phyloP scores from a whole-genome alignment of 2,888 invertebrate genomes.

The Oscheius sp. region DNA sequence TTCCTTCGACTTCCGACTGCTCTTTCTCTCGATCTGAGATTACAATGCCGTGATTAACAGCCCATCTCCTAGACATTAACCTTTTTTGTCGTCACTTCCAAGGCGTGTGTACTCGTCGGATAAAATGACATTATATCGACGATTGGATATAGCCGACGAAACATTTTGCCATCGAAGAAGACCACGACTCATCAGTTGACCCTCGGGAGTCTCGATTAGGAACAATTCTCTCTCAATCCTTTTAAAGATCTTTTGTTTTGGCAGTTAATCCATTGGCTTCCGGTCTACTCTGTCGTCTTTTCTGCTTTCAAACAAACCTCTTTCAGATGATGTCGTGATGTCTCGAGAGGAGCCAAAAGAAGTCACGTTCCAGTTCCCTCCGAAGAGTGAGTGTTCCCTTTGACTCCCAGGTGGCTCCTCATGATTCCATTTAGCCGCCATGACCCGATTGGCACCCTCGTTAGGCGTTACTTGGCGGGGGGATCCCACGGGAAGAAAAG shows the following conservation, averaged over 20 bases:
- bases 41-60: conserved; percentile 14
- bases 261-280: not conserved
- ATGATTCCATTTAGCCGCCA: conserved; percentile 16
- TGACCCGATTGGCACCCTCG: conserved; percentile 10
- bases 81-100: too few relatives aligned
- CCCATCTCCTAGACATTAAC: too few relatives aligned
- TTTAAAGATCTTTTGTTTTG: not conserved
- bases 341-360: not conserved
- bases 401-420: conserved; percentile 5
- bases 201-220: too few relatives aligned
- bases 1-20: too few relatives aligned
- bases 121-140: conserved; percentile 23
- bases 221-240: too few relatives aligned
- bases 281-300: not conserved
- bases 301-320: not conserved
- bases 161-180: too few relatives aligned
- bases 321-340: not conserved
- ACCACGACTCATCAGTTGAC: not conserved
- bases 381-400: not conserved
- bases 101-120: not conserved
- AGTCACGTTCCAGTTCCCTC: conserved; percentile 13
- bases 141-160: conserved; percentile 1
- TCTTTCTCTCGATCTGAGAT: too few relatives aligned
- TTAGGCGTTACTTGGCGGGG: too few relatives aligned
- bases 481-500: not conserved